Conservation (phyloP, 2,888 invertebrate species). For the Augochlorella aurata region DNA sequence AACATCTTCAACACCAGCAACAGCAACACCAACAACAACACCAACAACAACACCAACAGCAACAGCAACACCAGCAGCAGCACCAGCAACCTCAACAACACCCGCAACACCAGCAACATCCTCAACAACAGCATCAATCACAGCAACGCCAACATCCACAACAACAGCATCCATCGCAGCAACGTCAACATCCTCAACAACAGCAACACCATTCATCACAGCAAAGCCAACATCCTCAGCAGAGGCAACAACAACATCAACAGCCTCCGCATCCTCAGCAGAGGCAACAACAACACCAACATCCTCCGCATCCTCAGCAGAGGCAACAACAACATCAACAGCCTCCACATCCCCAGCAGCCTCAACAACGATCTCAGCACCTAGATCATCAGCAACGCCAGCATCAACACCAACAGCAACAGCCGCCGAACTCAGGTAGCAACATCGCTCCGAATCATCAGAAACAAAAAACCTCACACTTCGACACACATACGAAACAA, state of each 20-base stretch:
- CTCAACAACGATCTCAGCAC: slow-evolving; percentile 66
- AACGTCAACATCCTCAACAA: slow-evolving; percentile 76
- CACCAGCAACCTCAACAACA: slow-evolving; percentile 83
- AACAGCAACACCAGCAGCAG: slow-evolving; percentile 80
- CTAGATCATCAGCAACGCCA: slow-evolving; percentile 43
- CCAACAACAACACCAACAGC: slow-evolving; percentile 46
- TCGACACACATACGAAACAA: slow-evolving; percentile 72
- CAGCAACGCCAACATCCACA: slow-evolving; percentile 76
- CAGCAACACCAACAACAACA: slow-evolving; percentile 76
- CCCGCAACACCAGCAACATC: slow-evolving; percentile 72
- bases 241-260: slow-evolving; percentile 74
- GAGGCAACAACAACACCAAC: slow-evolving; percentile 70
- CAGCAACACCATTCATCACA: slow-evolving; percentile 72
- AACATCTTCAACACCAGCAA: slow-evolving; percentile 71
- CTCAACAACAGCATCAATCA: slow-evolving; percentile 66
- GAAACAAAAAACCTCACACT: slow-evolving; percentile 68
- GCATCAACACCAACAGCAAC: slow-evolving; percentile 74
- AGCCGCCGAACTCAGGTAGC: slow-evolving; percentile 63
- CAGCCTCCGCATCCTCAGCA: slow-evolving; percentile 82
- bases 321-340: slow-evolving; percentile 73
- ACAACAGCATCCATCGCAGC: slow-evolving; percentile 82
- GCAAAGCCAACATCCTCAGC: slow-evolving; percentile 40
- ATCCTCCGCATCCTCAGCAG: slow-evolving; percentile 66
- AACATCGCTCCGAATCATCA: slow-evolving; percentile 49
- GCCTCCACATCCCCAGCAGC: slow-evolving; percentile 69